Evolutionary conservation across 2,113 vertebrate species (phyloP).

Genomic region (Phalacrocorax aristotelis): DNA sequence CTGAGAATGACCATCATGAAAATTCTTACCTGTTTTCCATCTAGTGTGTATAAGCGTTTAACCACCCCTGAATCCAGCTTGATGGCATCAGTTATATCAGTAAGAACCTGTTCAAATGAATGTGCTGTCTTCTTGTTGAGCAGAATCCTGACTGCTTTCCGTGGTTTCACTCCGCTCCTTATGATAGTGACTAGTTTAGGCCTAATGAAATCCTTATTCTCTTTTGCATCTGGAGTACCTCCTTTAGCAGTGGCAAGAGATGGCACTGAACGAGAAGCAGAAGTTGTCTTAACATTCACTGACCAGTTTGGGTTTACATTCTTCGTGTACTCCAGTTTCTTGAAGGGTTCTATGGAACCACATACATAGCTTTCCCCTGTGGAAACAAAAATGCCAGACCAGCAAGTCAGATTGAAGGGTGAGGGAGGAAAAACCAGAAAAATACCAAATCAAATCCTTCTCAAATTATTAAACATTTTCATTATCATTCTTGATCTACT

Average conservation of each 20-base stretch:
- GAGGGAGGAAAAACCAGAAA: neutral
- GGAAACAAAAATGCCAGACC: neutral
- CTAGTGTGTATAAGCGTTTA: slow-evolving; percentile 92
- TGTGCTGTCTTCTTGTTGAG: slow-evolving; percentile 99
- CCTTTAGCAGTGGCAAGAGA: slow-evolving; percentile 85
- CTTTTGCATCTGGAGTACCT: slow-evolving; percentile 80
- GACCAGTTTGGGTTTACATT: slow-evolving; percentile 99
- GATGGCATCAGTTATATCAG: slow-evolving; percentile 95
- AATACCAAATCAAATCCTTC: neutral
- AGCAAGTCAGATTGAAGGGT: neutral
- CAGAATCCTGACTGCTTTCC: slow-evolving; percentile 92
- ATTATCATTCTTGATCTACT: neutral
- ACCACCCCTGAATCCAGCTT: slow-evolving; percentile 95
- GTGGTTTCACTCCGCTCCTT: slow-evolving; percentile 94
- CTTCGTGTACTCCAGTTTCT: slow-evolving; percentile 95
- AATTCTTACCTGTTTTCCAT: slow-evolving; percentile 91
- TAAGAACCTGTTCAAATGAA: slow-evolving; percentile 97
- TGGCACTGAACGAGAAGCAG: slow-evolving; percentile 76
- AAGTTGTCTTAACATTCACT: slow-evolving; percentile 84
- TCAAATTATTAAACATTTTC: neutral
- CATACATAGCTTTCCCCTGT: slow-evolving; percentile 97
- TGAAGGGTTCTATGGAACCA: slow-evolving; percentile 94
- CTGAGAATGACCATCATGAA: neutral
- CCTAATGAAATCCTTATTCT: slow-evolving; percentile 92
- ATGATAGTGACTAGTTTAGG: slow-evolving; percentile 98